Percentiles rank a stretch among this genome's conserved stretches.
Conservation (phyloP, 2,797 vertebrate genomes). For the Mycteria americana region DNA sequence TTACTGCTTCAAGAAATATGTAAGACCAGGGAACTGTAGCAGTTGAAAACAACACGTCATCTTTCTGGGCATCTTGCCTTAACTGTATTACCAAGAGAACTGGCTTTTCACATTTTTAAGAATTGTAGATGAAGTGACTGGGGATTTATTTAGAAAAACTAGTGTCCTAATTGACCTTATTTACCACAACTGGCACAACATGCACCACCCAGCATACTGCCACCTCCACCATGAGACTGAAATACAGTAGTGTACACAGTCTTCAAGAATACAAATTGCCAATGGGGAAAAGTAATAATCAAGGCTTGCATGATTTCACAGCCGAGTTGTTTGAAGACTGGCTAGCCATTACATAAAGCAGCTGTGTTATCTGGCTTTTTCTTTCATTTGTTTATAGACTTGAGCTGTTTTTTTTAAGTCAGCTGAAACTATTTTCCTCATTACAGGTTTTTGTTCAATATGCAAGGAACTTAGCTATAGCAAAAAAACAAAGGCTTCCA, state of each 20-base stretch:
- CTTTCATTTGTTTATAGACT: constrained; percentile 25
- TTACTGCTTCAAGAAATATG: neutral
- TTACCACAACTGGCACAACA: constrained; percentile 28
- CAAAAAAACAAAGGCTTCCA: neutral
- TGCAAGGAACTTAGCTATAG: neutral
- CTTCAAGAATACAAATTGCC: constrained; percentile 51
- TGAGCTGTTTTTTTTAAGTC: neutral
- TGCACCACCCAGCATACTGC: neutral
- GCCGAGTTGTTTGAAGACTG: constrained; percentile 56
- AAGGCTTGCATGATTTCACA: constrained; percentile 55
- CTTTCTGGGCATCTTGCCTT: constrained; percentile 22
- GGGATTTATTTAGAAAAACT: neutral
- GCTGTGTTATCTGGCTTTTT: constrained; percentile 32
- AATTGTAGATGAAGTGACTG: neutral
- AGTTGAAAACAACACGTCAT: constrained; percentile 24
- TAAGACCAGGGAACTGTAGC: neutral
- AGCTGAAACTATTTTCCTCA: neutral
- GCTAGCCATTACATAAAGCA: constrained; percentile 50
- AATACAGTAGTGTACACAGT: neutral
- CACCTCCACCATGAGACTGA: neutral
- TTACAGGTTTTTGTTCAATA: neutral
- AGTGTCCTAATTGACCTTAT: constrained; percentile 17
- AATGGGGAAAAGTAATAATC: constrained; percentile 26
- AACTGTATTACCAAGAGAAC: neutral
- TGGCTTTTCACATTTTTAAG: neutral